A percentile compares a stretch with the other conserved stretches of the same genome.
These are phyloP conservation scores for Amphipoea oculea DNA, from an alignment of 2,888 invertebrate genomes.

Conservation along the genomic window DNA sequence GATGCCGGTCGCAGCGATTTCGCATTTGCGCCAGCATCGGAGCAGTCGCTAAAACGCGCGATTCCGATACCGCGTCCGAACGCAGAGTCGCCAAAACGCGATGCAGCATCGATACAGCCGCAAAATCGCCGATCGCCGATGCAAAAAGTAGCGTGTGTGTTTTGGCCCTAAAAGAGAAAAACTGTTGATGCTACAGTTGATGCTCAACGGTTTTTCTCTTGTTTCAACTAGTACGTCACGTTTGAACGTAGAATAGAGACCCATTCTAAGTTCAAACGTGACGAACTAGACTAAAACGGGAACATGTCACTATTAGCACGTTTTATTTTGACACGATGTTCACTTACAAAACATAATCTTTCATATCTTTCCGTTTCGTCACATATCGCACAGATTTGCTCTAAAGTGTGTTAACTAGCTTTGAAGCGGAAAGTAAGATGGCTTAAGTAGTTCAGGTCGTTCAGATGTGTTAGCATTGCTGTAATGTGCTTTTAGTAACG, in stretches of 20 bases:
- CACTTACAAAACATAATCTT: conserved; percentile 44
- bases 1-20: too few species aligned
- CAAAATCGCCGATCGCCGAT: too few species aligned
- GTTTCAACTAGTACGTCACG: not conserved
- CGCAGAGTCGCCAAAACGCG: too few species aligned
- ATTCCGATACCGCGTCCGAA: too few species aligned
- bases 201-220: too few species aligned
- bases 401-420: conserved; percentile 45
- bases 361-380: conserved; percentile 41
- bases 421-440: conserved; percentile 35
- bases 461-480: conserved; percentile 31
- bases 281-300: conserved; percentile 48
- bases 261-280: conserved; percentile 15
- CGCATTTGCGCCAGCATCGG: too few species aligned
- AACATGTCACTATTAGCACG: conserved; percentile 62
- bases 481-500: conserved; percentile 9
- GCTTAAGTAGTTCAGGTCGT: conserved; percentile 41
- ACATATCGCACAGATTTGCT: conserved; percentile 31
- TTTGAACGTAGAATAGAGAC: not conserved
- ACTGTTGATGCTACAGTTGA: too few species aligned
- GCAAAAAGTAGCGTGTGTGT: too few species aligned
- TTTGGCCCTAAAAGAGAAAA: not conserved
- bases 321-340: conserved; percentile 55
- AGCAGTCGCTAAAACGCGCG: too few species aligned
- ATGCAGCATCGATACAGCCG: too few species aligned